Evolutionary conservation across 2,113 vertebrate species (phyloP).

Genomic region (Marcusenius ussheri): DNA sequence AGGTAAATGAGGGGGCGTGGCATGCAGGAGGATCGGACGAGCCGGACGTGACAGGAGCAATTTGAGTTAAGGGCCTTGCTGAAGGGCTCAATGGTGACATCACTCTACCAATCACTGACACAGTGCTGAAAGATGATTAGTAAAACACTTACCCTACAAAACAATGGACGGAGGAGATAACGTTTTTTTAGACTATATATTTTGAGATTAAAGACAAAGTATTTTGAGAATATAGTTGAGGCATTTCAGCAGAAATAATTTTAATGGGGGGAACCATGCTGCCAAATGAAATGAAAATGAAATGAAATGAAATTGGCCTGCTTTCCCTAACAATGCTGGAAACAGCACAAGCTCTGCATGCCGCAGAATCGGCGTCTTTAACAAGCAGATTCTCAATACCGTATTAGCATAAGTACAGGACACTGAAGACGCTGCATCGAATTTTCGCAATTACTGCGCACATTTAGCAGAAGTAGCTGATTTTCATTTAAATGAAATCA

Average conservation of each 20-base stretch:
- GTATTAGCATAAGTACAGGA: background rate
- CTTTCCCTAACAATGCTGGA: background rate
- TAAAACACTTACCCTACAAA: background rate
- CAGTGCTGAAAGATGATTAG: background rate
- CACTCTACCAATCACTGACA: background rate
- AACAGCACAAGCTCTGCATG: background rate
- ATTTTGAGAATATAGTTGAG: background rate
- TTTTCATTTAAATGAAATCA: background rate
- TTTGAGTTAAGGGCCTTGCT: background rate
- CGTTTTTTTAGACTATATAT: background rate
- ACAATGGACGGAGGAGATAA: background rate
- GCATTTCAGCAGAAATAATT: background rate
- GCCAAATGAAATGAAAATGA: background rate
- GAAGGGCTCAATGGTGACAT: background rate
- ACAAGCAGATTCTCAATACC: background rate
- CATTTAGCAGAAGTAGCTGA: background rate
- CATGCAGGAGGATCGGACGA: too few species aligned
- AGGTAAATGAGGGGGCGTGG: too few species aligned
- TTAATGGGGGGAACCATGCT: background rate
- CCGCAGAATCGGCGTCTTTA: background rate
- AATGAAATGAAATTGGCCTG: background rate
- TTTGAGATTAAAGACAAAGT: background rate
- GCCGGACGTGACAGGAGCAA: too few species aligned
- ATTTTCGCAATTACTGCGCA: background rate
- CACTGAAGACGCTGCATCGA: background rate